Conservation (phyloP, 2,888 invertebrate genomes). For the Eremobia ochroleuca region DNA sequence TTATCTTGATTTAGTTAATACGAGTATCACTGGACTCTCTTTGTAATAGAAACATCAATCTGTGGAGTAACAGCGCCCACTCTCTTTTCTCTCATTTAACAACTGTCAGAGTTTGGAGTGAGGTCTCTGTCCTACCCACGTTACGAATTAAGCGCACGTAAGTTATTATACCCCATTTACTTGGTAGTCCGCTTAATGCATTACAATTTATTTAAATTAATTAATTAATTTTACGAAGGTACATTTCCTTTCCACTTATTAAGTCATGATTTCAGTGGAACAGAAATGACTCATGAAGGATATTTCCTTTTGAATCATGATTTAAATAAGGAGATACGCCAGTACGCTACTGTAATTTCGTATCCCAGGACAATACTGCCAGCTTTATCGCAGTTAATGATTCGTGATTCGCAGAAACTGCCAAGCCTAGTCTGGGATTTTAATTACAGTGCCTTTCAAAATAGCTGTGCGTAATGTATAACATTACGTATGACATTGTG, state of each 20-base stretch:
- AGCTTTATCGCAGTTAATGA: slow-evolving; percentile 66
- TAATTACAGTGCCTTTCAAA: slow-evolving; percentile 56
- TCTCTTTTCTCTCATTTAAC: slow-evolving; percentile 73
- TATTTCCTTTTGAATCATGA: slow-evolving; percentile 49
- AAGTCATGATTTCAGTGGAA: slow-evolving; percentile 44
- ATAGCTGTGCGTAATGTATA: slow-evolving; percentile 40
- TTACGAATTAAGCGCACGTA: slow-evolving; percentile 51
- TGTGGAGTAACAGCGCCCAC: slow-evolving; percentile 75
- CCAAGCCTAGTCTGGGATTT: slow-evolving; percentile 69
- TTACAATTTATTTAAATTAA: slow-evolving; percentile 57
- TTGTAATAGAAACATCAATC: slow-evolving; percentile 77
- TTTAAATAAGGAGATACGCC: slow-evolving; percentile 39
- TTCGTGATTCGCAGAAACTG: slow-evolving; percentile 70
- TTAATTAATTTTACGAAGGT: slow-evolving; percentile 38
- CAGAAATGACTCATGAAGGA: slow-evolving; percentile 39
- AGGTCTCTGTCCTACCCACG: slow-evolving; percentile 55
- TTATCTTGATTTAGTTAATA: slow-evolving; percentile 55
- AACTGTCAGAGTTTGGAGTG: slow-evolving; percentile 70
- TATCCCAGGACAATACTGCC: slow-evolving; percentile 37
- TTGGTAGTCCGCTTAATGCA: slow-evolving; percentile 52
- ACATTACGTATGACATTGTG: slow-evolving; percentile 39
- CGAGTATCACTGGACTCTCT: slow-evolving; percentile 62
- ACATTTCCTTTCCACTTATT: slow-evolving; percentile 39
- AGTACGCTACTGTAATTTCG: slow-evolving; percentile 37
- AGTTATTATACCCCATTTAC: slow-evolving; percentile 57